Evolutionary conservation across 2,888 invertebrate genomes (phyloP).

Genomic region (Lumbricus terrestris): DNA sequence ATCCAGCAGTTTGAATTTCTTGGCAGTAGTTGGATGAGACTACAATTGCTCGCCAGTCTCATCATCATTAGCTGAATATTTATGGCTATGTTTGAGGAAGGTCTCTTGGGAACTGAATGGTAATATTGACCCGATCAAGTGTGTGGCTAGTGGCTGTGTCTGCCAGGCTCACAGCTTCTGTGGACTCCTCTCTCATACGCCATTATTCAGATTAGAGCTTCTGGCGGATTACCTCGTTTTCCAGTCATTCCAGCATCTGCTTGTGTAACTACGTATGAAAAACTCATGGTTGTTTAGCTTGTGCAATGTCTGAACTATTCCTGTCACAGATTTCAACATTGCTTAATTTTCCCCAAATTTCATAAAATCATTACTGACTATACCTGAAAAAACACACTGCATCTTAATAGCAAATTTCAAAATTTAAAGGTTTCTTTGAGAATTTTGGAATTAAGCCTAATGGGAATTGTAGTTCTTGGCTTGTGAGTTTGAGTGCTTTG

Average conservation of each 20-base stretch:
- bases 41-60: neutral
- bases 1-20: neutral
- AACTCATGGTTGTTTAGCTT: neutral
- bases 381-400: neutral
- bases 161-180: neutral
- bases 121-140: neutral
- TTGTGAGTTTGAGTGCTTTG: neutral
- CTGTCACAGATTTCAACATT: neutral
- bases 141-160: neutral
- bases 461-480: neutral
- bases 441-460: neutral
- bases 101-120: neutral
- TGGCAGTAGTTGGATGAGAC: neutral
- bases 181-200: neutral
- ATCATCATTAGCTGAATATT: neutral
- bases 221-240: neutral
- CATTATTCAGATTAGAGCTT: neutral
- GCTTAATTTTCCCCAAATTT: no score
- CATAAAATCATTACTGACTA: neutral
- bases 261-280: neutral
- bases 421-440: no score
- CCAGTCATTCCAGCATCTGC: neutral
- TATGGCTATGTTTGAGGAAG: neutral
- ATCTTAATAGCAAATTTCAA: neutral
- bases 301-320: neutral